Percentiles rank a stretch among this genome's conserved stretches.
These are phyloP conservation scores for Mylabris phalerata DNA, from an alignment of 1,140 invertebrate genomes.

Conservation along the genomic window DNA sequence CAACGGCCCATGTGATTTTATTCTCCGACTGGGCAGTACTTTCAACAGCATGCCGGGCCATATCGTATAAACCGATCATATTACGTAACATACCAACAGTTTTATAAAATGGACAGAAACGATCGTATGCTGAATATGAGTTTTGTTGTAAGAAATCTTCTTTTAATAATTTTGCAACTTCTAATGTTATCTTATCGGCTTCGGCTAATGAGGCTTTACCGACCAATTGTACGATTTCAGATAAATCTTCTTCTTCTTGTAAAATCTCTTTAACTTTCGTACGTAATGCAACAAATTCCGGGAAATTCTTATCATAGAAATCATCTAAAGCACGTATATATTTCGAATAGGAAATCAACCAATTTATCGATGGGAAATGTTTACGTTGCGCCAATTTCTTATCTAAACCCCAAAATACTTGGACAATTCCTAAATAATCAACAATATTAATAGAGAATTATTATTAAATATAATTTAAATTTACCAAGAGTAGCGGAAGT, in stretches of 20 bases:
- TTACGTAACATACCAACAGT: constrained; percentile 98
- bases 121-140: constrained; percentile 53
- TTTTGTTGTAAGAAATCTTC: constrained; percentile 99
- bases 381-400: constrained; percentile 99
- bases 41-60: constrained; percentile 95
- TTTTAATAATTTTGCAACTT: constrained; percentile 96
- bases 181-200: constrained; percentile 98
- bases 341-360: constrained; percentile 99
- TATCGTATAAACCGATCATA: constrained; percentile 98
- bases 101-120: constrained; percentile 99
- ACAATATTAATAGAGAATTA: not conserved
- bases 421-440: constrained; percentile 76
- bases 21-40: constrained; percentile 97
- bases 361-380: constrained; percentile 99
- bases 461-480: not conserved
- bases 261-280: constrained; percentile 95
- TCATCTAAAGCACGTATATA: constrained; percentile 97
- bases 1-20: constrained; percentile 98
- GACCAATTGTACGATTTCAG: constrained; percentile 99
- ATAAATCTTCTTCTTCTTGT: constrained; percentile 97
- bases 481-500: constrained; percentile 87
- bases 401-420: constrained; percentile 99
- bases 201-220: constrained; percentile 98
- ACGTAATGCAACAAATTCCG: constrained; percentile 94
- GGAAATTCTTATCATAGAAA: constrained; percentile 98